Evolutionary conservation across 2,113 vertebrate genomes (phyloP), one percentile per base, ranked within the genome.

Genomic region (Piprites chloris): DNA sequence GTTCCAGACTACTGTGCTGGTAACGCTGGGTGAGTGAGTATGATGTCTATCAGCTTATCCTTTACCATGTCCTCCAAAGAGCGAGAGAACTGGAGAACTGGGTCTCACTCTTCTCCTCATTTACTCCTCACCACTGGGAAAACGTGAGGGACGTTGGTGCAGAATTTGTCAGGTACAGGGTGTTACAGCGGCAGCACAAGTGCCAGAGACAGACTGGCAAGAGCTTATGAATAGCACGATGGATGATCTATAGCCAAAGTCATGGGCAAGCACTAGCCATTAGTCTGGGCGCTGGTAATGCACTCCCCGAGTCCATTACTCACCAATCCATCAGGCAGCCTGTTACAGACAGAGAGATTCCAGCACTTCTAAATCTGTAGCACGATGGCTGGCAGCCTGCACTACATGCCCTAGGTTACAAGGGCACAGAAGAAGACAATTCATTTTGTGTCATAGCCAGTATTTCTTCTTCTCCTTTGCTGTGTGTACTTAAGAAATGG

Each of bases 301-400:
- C 98, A 98, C 98, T 98, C 98, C 98, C 98, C 94, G 96, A 99
- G 98, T 99, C 98, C 98, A 99, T 99, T 99, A 99, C 99, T 99
- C 99, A 98, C 98, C 98, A 98, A 99, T 99, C 99, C 98, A 99
- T 99, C 99, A 99, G 99, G 99, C 98, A 99, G 98, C 98, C 97
- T 98, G 97, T 97, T 98, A 97, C 95, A 95, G 98, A 98, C 98
- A 35, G 97, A 98, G 99, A 98, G 99, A 99, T 99, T 98, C 98
- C 98, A 98, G 98, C 98, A 98, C 98, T 98, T 97, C 98, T 97
- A 97, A 98, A 99, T 99, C 98, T 99, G 98, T 97, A 99, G 98
- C 98, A 98, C 97, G 96, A 98, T 98, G 98, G 98, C 98, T 99
- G 98, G 98, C 98, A 98, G 97, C 98, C 98, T 98, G 98, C 98